Evolutionary conservation across 2,113 vertebrate species (phyloP), one percentile per base, ranked within the genome.

Genomic region (Pelvicachromis taeniatus): DNA sequence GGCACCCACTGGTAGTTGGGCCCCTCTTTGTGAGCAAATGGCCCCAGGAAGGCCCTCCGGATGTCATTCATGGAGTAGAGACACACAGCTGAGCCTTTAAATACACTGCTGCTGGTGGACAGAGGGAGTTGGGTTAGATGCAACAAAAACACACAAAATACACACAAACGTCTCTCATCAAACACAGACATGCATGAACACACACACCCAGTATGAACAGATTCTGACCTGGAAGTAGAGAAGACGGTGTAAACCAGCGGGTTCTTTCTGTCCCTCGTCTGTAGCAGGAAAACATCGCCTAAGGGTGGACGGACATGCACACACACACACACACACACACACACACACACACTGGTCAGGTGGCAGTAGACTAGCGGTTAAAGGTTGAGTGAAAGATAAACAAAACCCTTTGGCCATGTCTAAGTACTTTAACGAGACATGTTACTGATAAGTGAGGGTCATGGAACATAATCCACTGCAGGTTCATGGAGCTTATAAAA

Each of bases 21-120:
- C 35, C 98, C 99, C 93, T 99, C 99, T 94, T 99, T 99, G 95
- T 99, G 99, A 2, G 99, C 98, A 4, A 99, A 99, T 9, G 99
- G 99, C 78, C 99, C 99, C 95, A 99, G 94, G 95, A 99, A 99
- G 53, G 98, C 98, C 85, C 98, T 96, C 26, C 99, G 98, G 83
- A 99, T 97, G 80, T 99, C 99, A 0, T 96, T 97, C 98, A 99
- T 99, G 91, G 97, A 98, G 95, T 99, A 99, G 63, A 97, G 89
- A 2, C 99, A 99, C 81, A 99, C 93, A 0, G 99, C 99, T 0
- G 99, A 99, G 87, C 99, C 98, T 92, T 97, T 97, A 93, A 99
- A 99, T 90, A 99, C 93, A 54, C 96, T 97, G 85, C 99, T 99
- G 95, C 91, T 94, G 87, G 91, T 86, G 21, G 52, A 89, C 19